Conservation (phyloP, 2,113 vertebrate genomes). For the Elephantulus edwardii region DNA sequence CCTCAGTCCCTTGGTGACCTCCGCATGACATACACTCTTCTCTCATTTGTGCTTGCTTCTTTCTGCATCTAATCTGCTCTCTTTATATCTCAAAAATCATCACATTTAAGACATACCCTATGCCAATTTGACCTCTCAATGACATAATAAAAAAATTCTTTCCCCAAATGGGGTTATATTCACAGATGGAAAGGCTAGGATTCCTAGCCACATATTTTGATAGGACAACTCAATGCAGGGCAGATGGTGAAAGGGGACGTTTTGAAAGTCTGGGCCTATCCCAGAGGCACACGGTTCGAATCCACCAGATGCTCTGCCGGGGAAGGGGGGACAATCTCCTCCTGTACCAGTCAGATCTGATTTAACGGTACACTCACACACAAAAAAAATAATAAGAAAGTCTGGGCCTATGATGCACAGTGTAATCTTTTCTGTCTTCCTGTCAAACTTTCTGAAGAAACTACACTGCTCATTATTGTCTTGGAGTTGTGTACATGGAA, state of each 20-base stretch:
- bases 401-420: neutral
- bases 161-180: neutral
- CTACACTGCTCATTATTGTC: neutral
- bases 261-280: neutral
- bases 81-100: neutral
- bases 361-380: too few relatives aligned
- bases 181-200: neutral
- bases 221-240: neutral
- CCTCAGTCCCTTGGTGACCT: neutral
- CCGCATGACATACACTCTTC: neutral
- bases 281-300: too few relatives aligned
- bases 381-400: too few relatives aligned
- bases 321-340: too few relatives aligned
- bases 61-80: neutral
- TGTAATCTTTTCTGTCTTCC: neutral
- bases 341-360: too few relatives aligned
- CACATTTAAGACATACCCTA: neutral
- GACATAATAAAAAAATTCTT: neutral
- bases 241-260: neutral
- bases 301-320: too few relatives aligned
- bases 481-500: neutral
- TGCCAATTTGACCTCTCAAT: neutral
- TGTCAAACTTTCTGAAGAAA: neutral
- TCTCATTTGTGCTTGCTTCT: neutral
- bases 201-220: neutral